phyloP scores from a whole-genome alignment of 2,113 vertebrate genomes.

The Setophaga coronata region DNA sequence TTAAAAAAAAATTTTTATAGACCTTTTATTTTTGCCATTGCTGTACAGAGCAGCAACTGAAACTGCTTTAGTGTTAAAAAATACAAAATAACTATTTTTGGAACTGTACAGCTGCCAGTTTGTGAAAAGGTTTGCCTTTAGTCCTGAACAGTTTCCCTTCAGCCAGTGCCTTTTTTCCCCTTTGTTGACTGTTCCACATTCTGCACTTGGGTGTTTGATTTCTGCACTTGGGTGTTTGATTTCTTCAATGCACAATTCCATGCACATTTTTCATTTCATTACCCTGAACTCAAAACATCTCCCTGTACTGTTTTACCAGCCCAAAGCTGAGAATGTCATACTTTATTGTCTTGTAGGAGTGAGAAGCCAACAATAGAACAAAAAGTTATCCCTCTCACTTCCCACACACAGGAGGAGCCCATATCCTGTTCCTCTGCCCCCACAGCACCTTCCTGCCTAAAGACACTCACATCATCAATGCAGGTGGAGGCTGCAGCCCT shows the following conservation, averaged over 20 bases:
- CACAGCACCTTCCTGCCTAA: not conserved
- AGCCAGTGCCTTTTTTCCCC: not conserved
- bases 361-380: not conserved
- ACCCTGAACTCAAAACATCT: not conserved
- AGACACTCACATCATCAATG: not conserved
- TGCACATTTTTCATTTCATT: not conserved
- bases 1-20: not conserved
- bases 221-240: not conserved
- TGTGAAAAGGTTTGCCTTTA: not conserved
- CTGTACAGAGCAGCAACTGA: not conserved
- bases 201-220: not conserved
- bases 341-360: not conserved
- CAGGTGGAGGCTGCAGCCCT: not conserved
- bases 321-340: not conserved
- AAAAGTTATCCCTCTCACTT: not conserved
- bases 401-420: not conserved
- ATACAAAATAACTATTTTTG: not conserved
- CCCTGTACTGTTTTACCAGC: not conserved
- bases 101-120: not conserved
- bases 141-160: not conserved
- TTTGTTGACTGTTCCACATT: not conserved
- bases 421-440: not conserved
- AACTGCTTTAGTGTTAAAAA: not conserved
- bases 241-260: not conserved
- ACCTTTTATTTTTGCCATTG: not conserved